Evolutionary conservation across 2,888 invertebrate species (phyloP).

Genomic region (Theodoxus fluviatilis): DNA sequence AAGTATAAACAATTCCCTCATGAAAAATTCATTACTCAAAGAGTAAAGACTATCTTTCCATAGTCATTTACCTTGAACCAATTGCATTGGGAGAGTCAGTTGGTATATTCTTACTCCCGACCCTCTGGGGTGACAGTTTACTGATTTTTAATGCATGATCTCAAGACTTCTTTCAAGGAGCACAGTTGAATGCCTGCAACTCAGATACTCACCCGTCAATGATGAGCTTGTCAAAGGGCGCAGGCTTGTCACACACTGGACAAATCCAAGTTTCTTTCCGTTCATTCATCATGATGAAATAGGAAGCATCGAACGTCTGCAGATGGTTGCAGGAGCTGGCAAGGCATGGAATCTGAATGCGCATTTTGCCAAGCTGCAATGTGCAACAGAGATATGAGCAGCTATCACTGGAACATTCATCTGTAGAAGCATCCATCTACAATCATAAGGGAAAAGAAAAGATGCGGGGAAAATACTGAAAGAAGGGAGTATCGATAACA

Average conservation of each 20-base stretch:
- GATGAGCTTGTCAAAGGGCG: constrained; percentile 87
- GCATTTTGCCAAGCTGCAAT: constrained; percentile 69
- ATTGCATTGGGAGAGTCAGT: too few species aligned
- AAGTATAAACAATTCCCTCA: too few species aligned
- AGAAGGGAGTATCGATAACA: too few species aligned
- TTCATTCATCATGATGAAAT: constrained; percentile 98
- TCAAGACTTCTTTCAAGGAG: too few species aligned
- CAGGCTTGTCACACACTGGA: constrained; percentile 94
- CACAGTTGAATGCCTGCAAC: neutral
- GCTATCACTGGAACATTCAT: too few species aligned
- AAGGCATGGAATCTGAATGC: constrained; percentile 80
- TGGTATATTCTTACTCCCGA: too few species aligned
- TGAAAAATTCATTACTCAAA: neutral
- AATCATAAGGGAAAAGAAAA: too few species aligned
- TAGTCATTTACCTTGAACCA: too few species aligned
- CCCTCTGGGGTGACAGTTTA: too few species aligned
- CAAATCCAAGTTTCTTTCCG: constrained; percentile 98
- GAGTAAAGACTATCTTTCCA: too few species aligned
- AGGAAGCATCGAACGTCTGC: constrained; percentile 96
- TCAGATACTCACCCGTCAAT: constrained; percentile 82
- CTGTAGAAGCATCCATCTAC: too few species aligned
- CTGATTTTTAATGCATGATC: neutral
- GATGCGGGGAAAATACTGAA: too few species aligned
- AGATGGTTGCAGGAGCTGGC: constrained; percentile 92
- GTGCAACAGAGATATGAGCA: neutral